phyloP scores from a whole-genome alignment of 1,140 invertebrate species.

The Drusus annulatus region DNA sequence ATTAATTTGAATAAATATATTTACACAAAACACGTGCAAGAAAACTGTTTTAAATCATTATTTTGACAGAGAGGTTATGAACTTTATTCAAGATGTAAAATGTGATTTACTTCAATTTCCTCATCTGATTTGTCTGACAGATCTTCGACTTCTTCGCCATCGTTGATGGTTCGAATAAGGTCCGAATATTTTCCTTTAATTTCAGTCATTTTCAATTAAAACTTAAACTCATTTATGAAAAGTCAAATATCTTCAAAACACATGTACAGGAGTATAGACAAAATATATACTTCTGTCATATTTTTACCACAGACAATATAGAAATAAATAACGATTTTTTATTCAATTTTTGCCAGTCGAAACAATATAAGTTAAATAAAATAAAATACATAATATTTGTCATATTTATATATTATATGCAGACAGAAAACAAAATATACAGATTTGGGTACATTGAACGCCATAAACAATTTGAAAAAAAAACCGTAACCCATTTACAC shows the following conservation, averaged over 20 bases:
- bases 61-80: slow-evolving; percentile 44
- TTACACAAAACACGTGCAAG: not conserved
- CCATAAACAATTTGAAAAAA: too few species aligned
- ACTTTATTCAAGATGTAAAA: slow-evolving; percentile 16
- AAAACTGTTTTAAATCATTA: slow-evolving; percentile 23
- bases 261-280: slow-evolving; percentile 40
- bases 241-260: slow-evolving; percentile 23
- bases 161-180: slow-evolving; percentile 77
- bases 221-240: slow-evolving; percentile 1
- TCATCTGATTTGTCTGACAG: slow-evolving; percentile 86
- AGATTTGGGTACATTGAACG: too few species aligned
- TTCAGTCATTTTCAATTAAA: slow-evolving; percentile 26
- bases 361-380: too few species aligned
- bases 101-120: slow-evolving; percentile 81
- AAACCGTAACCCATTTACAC: too few species aligned
- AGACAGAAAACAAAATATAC: too few species aligned
- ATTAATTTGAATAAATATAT: not conserved
- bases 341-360: too few species aligned
- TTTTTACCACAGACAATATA: not conserved
- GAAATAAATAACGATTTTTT: not conserved
- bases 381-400: too few species aligned
- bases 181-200: slow-evolving; percentile 59
- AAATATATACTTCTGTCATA: not conserved
- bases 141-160: slow-evolving; percentile 83
- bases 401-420: too few species aligned